A percentile compares a stretch with the other conserved stretches of the same genome.
Conservation (phyloP, 2,113 vertebrate species). For the Capra hircus region DNA sequence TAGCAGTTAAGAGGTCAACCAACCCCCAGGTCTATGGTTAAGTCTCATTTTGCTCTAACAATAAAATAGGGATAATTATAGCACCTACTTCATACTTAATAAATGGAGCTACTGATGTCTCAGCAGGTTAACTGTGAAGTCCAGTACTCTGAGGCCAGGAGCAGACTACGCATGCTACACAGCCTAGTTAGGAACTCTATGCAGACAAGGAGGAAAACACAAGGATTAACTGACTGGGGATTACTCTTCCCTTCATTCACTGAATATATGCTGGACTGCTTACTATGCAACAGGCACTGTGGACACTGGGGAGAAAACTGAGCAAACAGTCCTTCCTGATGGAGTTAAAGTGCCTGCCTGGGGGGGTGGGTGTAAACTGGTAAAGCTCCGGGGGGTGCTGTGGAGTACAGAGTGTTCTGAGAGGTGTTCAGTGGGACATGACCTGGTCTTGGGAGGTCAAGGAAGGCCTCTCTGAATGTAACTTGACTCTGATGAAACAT, state of each 20-base stretch:
- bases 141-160: not conserved
- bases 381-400: not conserved
- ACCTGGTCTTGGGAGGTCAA: not conserved
- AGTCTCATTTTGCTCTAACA: not conserved
- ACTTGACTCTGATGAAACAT: not conserved
- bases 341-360: not conserved
- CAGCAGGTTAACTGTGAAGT: not conserved
- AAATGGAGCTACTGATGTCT: not conserved
- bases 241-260: not conserved
- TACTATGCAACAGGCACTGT: not conserved
- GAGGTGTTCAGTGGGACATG: not conserved
- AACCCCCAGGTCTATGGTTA: not conserved
- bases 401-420: not conserved
- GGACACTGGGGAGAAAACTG: not conserved
- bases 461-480: not conserved
- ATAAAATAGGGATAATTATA: slow-evolving; percentile 35
- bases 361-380: not conserved
- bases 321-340: not conserved
- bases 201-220: not conserved
- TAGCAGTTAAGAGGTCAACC: not conserved
- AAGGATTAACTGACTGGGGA: not conserved
- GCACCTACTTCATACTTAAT: not conserved
- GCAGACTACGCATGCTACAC: not conserved
- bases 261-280: not conserved
- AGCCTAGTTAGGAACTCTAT: not conserved